A percentile compares a stretch with the other conserved stretches of the same genome.
phyloP scores from a whole-genome alignment of 2,888 invertebrate genomes.

The Trilocha varians region DNA sequence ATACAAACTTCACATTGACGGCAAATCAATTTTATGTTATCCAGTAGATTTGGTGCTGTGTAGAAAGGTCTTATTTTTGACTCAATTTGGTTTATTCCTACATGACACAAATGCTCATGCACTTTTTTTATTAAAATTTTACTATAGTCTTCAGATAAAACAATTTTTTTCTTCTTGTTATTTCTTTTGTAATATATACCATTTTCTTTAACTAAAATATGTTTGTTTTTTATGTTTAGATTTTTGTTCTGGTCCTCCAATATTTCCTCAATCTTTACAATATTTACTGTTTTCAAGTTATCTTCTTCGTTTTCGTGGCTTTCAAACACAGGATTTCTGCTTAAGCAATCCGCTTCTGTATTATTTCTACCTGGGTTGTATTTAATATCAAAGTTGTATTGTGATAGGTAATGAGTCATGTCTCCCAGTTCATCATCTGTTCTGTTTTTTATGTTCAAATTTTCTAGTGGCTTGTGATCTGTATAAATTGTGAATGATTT shows the following conservation, averaged over 20 bases:
- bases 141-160: constrained; percentile 7
- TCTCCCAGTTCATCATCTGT: constrained; percentile 12
- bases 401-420: constrained; percentile 10
- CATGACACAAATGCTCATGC: constrained; percentile 7
- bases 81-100: constrained; percentile 7
- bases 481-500: constrained; percentile 9
- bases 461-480: constrained; percentile 13
- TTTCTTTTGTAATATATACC: constrained; percentile 6
- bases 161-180: constrained; percentile 2
- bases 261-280: too few species aligned
- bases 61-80: constrained; percentile 8
- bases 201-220: too few species aligned
- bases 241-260: too few species aligned
- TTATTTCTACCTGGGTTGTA: too few species aligned
- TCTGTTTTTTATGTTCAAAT: too few species aligned
- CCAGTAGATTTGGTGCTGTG: constrained; percentile 6
- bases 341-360: too few species aligned
- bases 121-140: constrained; percentile 7
- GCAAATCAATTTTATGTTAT: constrained; percentile 7
- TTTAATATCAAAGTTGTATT: too few species aligned
- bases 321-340: too few species aligned
- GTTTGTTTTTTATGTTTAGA: too few species aligned
- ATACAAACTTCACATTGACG: constrained; percentile 5
- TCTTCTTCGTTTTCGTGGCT: too few species aligned
- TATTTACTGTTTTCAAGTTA: too few species aligned